phyloP scores from a whole-genome alignment of 2,888 invertebrate species.

The Rhorus exstirpatorius region DNA sequence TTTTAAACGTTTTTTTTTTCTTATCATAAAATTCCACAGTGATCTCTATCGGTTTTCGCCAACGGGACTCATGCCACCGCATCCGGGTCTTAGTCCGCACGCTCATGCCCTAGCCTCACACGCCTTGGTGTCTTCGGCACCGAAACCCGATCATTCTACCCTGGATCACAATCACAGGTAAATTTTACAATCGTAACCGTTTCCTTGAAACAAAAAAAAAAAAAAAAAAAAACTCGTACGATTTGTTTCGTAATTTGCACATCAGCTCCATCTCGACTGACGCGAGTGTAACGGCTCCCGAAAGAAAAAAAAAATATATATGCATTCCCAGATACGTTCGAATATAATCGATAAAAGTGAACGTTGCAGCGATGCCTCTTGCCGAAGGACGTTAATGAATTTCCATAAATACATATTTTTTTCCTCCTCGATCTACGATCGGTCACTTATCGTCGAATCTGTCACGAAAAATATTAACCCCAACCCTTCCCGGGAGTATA shows the following conservation, averaged over 20 bases:
- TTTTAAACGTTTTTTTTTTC: no score
- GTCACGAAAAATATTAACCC: not conserved
- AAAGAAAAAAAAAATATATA: not conserved
- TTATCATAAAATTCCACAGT: no score
- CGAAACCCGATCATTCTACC: constrained; percentile 90
- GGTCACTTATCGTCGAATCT: constrained; percentile 64
- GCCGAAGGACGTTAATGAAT: constrained; percentile 17
- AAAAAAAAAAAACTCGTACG: no score
- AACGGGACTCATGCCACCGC: constrained; percentile 92
- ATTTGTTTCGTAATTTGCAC: not conserved
- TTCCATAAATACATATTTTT: not conserved
- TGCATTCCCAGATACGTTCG: not conserved
- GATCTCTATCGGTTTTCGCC: constrained; percentile 97
- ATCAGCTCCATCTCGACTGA: constrained; percentile 34
- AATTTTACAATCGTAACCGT: constrained; percentile 49
- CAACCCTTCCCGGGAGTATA: not conserved
- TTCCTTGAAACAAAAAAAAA: no score
- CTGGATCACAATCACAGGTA: constrained; percentile 92
- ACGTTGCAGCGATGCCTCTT: not conserved
- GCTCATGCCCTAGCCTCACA: constrained; percentile 93
- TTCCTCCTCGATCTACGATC: constrained; percentile 49
- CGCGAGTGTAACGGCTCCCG: not conserved
- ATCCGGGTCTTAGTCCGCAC: constrained; percentile 91
- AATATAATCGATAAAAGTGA: not conserved
- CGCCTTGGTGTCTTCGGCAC: constrained; percentile 92